phyloP scores from a whole-genome alignment of 1,140 invertebrate genomes.

The Drosophila nebulosa region DNA sequence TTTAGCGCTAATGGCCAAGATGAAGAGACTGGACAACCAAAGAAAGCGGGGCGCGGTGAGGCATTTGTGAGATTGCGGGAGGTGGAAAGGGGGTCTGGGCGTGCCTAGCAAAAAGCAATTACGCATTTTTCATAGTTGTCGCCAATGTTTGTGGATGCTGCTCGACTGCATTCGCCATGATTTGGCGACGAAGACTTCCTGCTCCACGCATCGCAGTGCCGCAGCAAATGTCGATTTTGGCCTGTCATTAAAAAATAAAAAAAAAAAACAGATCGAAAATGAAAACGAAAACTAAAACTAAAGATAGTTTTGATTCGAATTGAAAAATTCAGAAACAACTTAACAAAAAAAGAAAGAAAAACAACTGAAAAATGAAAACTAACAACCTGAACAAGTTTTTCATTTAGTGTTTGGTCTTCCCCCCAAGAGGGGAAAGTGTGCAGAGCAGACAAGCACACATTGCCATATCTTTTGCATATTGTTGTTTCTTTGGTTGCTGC shows the following conservation, averaged over 20 bases:
- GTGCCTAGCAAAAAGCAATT: slow-evolving; percentile 59
- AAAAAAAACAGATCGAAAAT: neutral
- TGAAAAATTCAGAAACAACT: neutral
- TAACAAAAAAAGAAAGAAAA: too few relatives aligned
- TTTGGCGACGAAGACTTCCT: slow-evolving; percentile 29
- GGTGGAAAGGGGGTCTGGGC: slow-evolving; percentile 22
- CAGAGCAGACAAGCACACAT: too few relatives aligned
- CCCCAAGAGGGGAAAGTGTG: neutral
- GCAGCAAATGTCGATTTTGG: neutral
- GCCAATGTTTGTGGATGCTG: slow-evolving; percentile 38
- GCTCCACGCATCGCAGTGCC: slow-evolving; percentile 18
- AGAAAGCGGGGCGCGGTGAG: neutral
- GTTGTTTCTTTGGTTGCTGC: neutral
- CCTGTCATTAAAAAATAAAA: neutral
- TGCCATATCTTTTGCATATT: neutral
- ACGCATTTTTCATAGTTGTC: slow-evolving; percentile 61
- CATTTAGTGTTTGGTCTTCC: neutral
- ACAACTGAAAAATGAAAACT: neutral
- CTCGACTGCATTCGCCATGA: slow-evolving; percentile 16
- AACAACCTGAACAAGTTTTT: neutral
- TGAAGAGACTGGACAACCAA: neutral
- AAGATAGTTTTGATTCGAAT: neutral
- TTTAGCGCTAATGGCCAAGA: slow-evolving; percentile 52
- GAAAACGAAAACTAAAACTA: neutral
- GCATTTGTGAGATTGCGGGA: too few relatives aligned